phyloP scores from a whole-genome alignment of 2,888 invertebrate genomes.

The Mesorhabditis sp. region DNA sequence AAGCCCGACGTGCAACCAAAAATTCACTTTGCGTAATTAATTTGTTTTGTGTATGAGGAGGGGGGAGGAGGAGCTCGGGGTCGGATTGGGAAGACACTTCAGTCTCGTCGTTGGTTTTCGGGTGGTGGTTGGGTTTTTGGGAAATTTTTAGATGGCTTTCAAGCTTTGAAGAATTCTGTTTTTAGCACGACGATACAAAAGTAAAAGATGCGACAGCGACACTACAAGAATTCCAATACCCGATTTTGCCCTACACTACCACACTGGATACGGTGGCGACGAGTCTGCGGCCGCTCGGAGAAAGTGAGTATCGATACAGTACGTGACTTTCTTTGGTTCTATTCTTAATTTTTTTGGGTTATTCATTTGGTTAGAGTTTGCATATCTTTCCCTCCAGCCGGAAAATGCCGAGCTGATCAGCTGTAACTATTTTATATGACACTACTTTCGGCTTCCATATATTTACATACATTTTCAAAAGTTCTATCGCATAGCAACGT shows the following conservation, averaged over 20 bases:
- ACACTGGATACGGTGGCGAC: not conserved
- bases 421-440: too few relatives aligned
- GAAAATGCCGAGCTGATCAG: too few relatives aligned
- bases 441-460: too few relatives aligned
- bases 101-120: too few relatives aligned
- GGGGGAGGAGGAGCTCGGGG: conserved; percentile 1
- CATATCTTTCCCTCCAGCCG: too few relatives aligned
- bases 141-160: conserved; percentile 4
- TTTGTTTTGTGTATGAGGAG: conserved; percentile 1
- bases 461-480: too few relatives aligned
- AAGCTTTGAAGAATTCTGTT: not conserved
- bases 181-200: conserved; percentile 3
- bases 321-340: too few relatives aligned
- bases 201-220: not conserved
- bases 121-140: not conserved
- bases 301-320: not conserved
- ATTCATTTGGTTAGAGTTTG: too few relatives aligned
- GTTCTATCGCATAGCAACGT: too few relatives aligned
- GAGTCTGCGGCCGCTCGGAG: not conserved
- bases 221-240: not conserved
- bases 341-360: too few relatives aligned
- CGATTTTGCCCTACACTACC: too few relatives aligned
- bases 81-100: not conserved
- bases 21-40: conserved; percentile 5
- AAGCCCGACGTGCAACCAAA: not conserved